These are phyloP conservation scores for Ypsolopha sequella DNA, from an alignment of 2,888 invertebrate genomes.

Conservation along the genomic window DNA sequence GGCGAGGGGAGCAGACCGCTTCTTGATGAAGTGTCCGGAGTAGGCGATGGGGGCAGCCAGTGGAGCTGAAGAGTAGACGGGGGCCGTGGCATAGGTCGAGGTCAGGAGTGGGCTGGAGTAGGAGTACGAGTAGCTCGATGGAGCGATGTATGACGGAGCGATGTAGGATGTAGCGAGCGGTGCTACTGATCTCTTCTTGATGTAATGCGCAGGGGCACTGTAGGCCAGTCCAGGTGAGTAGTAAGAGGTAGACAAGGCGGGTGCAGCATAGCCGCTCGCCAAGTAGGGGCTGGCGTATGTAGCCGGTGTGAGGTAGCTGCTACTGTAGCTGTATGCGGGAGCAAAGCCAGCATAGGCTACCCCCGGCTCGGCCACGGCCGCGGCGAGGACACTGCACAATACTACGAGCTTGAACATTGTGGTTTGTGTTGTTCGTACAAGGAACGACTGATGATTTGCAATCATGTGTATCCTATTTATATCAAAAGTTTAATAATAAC, in stretches of 20 bases:
- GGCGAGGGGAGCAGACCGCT: constrained; percentile 7
- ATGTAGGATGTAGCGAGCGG: constrained; percentile 19
- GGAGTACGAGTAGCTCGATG: constrained; percentile 10
- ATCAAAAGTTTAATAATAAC: not conserved
- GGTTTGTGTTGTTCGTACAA: not conserved
- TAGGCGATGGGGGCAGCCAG: constrained; percentile 13
- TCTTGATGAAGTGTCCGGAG: constrained; percentile 2
- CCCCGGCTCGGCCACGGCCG: constrained; percentile 37
- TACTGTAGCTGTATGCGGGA: constrained; percentile 24
- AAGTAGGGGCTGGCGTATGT: constrained; percentile 12
- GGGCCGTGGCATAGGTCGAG: constrained; percentile 27
- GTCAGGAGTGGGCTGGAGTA: constrained; percentile 24
- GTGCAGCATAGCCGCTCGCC: not conserved
- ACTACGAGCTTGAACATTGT: constrained; percentile 40
- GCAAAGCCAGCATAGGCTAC: not conserved
- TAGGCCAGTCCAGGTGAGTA: constrained; percentile 9
- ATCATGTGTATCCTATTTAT: not conserved
- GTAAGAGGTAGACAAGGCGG: not conserved
- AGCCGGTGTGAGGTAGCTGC: constrained; percentile 14
- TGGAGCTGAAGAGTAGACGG: constrained; percentile 20
- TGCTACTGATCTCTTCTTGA: constrained; percentile 38
- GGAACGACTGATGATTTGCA: not conserved
- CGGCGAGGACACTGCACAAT: constrained; percentile 54
- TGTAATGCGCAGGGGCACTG: constrained; percentile 28
- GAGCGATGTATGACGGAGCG: constrained; percentile 21